These are phyloP conservation scores for Hylyphantes graminicola DNA, from an alignment of 1,140 invertebrate genomes.

Conservation along the genomic window DNA sequence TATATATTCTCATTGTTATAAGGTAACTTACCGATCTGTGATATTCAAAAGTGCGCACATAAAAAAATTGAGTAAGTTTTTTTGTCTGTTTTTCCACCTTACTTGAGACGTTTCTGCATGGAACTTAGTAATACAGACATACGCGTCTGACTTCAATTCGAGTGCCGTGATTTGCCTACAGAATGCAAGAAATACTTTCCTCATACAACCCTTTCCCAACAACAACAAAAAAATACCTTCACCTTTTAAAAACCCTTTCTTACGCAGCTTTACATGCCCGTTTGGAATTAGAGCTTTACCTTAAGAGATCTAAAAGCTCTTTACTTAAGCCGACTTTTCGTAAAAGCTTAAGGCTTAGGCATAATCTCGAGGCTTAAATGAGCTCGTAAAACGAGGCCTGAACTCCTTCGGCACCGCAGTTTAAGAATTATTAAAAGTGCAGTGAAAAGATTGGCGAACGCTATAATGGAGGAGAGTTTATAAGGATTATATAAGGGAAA, in stretches of 20 bases:
- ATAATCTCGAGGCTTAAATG: slow-evolving; percentile 3
- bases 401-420: neutral
- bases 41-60: too few species aligned
- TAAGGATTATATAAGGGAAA: too few species aligned
- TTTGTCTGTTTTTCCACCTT: too few species aligned
- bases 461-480: neutral
- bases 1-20: too few species aligned
- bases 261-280: neutral
- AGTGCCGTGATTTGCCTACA: too few species aligned
- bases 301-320: slow-evolving; percentile 2
- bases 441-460: neutral
- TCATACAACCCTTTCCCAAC: neutral
- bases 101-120: too few species aligned
- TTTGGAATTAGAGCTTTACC: neutral
- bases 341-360: neutral
- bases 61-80: too few species aligned
- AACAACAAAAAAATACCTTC: neutral
- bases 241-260: neutral
- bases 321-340: neutral
- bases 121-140: too few species aligned
- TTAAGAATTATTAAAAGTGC: neutral
- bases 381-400: neutral
- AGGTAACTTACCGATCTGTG: too few species aligned
- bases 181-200: too few species aligned
- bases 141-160: too few species aligned